Conservation (phyloP, 2,797 vertebrate species). For the Xiphorhynchus erythropygius region DNA sequence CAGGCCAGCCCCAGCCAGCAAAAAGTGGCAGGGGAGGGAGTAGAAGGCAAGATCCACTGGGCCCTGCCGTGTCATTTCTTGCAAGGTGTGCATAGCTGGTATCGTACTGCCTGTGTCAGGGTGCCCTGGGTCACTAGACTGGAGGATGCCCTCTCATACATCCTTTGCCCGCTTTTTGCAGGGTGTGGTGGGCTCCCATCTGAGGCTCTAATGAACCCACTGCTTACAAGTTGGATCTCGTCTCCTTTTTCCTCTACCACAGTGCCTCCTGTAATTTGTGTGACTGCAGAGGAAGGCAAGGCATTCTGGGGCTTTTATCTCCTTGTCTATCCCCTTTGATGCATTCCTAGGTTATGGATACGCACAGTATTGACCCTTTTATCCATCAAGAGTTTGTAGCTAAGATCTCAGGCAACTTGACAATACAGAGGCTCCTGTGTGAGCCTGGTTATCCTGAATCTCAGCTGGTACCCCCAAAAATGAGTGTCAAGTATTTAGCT, state of each 20-base stretch:
- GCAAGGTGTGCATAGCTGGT: neutral
- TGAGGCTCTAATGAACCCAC: neutral
- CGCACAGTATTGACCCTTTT: neutral
- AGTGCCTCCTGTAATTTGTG: neutral
- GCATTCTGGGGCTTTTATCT: neutral
- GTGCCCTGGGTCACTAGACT: neutral
- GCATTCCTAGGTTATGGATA: neutral
- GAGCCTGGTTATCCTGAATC: neutral
- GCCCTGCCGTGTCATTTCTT: fast-evolving
- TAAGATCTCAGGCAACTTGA: neutral
- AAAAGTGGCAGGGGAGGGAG: neutral
- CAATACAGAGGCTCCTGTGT: neutral
- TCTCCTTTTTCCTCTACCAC: neutral
- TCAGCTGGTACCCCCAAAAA: neutral
- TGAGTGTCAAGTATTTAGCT: neutral
- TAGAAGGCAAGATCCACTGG: neutral
- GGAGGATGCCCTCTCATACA: neutral
- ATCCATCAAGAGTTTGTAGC: neutral
- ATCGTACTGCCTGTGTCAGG: neutral
- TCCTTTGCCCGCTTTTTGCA: neutral
- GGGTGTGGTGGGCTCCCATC: neutral
- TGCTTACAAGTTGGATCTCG: neutral
- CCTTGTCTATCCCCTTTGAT: neutral
- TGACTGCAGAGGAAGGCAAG: neutral
- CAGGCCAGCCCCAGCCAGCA: neutral